Evolutionary conservation across 2,113 vertebrate genomes (phyloP), one percentile per base, ranked within the genome.

Genomic region (Grus americana): DNA sequence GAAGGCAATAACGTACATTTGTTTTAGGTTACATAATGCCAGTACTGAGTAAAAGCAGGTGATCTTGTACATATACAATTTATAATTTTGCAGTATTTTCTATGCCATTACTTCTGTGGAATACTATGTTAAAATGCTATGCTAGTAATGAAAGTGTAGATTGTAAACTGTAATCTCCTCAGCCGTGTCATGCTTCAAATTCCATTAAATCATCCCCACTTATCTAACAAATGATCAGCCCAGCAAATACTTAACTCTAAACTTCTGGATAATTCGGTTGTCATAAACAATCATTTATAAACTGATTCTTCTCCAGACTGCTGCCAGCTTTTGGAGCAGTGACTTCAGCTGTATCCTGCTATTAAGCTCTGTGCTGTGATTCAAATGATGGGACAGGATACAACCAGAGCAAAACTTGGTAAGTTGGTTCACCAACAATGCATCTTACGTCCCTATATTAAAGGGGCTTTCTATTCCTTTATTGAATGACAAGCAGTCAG

Each of bases 231-330:
- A 81, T 65, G 17, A 79, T 92, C 91, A 92, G 50, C 80, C 62
- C 42, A 79, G 62, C 49, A 93, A 82, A 95, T 87, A 44, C 47
- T 92, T 96, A 61, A 74, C 38, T 91, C 44, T 80, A 44, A 96
- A 93, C 58, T 95, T 95, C 36, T 66, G 66, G 34, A 57, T 87
- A 89, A 92, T 89, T 96, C 23, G 3, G 40, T 46, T 93, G 88
- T 89, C 73, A 65, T 75, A 87, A 95, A 67, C 50, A 76, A 91
- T 81, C 21, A 82, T 79, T 96, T 91, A 72, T 57, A 95, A 95
- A 74, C 49, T 32, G 44, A 72, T 87, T 92, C 54, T 92, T 93
- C 93, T 85, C 55, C 66, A 88, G 65, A 73, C 82, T 85, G 68
- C 74, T 83, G 68, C 62, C 47, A 81, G 68, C 46, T 76, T 93